A percentile compares a stretch with the other conserved stretches of the same genome.
Conservation (phyloP, 2,888 invertebrate genomes). For the Kryphioiulus occultus region DNA sequence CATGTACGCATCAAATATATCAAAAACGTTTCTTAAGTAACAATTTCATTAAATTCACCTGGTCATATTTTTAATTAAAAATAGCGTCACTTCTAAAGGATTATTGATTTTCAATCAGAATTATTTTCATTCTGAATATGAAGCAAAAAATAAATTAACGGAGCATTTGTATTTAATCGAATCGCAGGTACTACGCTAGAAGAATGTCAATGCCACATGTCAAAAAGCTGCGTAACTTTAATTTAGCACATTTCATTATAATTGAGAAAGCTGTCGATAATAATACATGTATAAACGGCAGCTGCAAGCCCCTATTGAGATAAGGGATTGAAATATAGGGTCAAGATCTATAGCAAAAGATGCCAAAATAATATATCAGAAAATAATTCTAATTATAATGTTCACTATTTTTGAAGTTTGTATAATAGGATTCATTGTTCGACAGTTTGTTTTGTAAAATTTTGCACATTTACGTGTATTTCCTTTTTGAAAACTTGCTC, state of each 20-base stretch:
- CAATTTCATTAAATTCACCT: neutral
- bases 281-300: neutral
- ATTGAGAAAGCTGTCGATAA: conserved; percentile 26
- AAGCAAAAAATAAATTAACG: neutral
- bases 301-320: conserved; percentile 6
- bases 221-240: conserved; percentile 3
- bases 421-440: too few species aligned
- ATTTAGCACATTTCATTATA: conserved; percentile 39
- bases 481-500: too few species aligned
- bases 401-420: too few species aligned
- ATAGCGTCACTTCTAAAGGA: neutral
- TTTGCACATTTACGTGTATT: too few species aligned
- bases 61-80: neutral
- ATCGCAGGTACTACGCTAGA: neutral
- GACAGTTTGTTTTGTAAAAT: too few species aligned
- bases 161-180: neutral
- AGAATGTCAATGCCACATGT: neutral
- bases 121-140: neutral
- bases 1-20: too few species aligned
- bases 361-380: neutral
- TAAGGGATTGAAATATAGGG: neutral
- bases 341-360: neutral
- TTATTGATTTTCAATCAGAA: neutral
- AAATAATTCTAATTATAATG: too few species aligned
- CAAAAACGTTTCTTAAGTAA: too few species aligned